These are phyloP conservation scores for Hydra vulgaris DNA, from an alignment of 30 jellyfish, hydroid and myxozoan species.

Conservation along the genomic window DNA sequence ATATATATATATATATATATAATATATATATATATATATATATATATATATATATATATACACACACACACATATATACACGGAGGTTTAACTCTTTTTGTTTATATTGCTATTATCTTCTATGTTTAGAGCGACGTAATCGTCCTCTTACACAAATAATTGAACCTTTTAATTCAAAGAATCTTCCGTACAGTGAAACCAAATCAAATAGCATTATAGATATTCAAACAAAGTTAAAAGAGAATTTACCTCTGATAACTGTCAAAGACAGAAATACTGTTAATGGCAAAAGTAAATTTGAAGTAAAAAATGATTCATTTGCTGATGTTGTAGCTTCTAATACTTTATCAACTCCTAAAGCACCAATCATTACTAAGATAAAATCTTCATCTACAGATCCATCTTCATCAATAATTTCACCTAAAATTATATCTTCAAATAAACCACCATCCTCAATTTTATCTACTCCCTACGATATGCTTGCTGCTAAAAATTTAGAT, in stretches of 20 bases:
- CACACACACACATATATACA: too few species aligned
- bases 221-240: constrained; percentile 22
- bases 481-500: constrained; percentile 44
- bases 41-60: too few species aligned
- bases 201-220: constrained; percentile 10
- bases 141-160: constrained; percentile 55
- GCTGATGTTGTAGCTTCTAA: not conserved
- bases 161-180: not conserved
- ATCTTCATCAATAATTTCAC: not conserved
- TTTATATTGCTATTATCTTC: not conserved
- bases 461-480: constrained; percentile 35
- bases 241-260: constrained; percentile 40
- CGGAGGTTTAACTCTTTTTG: too few species aligned
- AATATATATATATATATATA: too few species aligned
- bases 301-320: not conserved
- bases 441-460: too few species aligned
- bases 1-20: too few species aligned
- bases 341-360: not conserved
- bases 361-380: not conserved
- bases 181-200: not conserved
- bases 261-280: not conserved
- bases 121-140: constrained; percentile 10
- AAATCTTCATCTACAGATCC: not conserved
- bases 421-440: not conserved
- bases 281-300: not conserved